Percentiles rank a stretch among this genome's conserved stretches.
Evolutionary conservation across 2,888 invertebrate genomes (phyloP).

Genomic region (Mythimna lalbum): DNA sequence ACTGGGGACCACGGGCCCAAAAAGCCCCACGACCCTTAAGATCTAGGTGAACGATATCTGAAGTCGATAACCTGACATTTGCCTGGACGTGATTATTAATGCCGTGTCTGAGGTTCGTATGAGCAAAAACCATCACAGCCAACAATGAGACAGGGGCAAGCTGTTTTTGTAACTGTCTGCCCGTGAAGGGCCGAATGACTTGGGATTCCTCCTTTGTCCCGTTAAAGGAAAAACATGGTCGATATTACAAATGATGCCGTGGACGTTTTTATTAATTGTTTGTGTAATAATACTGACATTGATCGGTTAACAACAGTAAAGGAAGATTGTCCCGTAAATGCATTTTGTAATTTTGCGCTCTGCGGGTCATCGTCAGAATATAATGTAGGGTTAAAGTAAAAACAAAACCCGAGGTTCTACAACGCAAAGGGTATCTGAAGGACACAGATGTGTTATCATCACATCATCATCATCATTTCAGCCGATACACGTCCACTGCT

Average conservation of each 20-base stretch:
- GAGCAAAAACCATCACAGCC: not conserved
- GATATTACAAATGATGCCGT: constrained; percentile 6
- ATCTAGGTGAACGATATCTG: no score
- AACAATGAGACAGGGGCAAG: not conserved
- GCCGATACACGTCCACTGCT: no score
- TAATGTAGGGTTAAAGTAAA: no score
- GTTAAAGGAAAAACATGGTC: constrained; percentile 26
- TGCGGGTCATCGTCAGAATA: constrained; percentile 1
- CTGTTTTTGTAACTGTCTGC: constrained; percentile 1
- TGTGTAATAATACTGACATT: constrained; percentile 12
- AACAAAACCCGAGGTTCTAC: no score
- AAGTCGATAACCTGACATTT: no score
- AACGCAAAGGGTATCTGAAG: no score
- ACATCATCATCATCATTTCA: no score
- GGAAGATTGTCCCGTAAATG: constrained; percentile 1
- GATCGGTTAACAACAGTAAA: constrained; percentile 12
- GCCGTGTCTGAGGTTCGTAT: not conserved
- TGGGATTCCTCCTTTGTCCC: constrained; percentile 18
- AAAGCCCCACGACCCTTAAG: no score
- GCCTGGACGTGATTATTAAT: not conserved
- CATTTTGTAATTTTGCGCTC: constrained; percentile 21
- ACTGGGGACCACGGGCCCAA: no score
- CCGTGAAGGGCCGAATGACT: constrained; percentile 1
- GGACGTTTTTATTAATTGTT: not conserved
- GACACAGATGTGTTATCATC: no score